Evolutionary conservation across 2,113 vertebrate genomes (phyloP).

Genomic region (Dendrocopos noguchii): DNA sequence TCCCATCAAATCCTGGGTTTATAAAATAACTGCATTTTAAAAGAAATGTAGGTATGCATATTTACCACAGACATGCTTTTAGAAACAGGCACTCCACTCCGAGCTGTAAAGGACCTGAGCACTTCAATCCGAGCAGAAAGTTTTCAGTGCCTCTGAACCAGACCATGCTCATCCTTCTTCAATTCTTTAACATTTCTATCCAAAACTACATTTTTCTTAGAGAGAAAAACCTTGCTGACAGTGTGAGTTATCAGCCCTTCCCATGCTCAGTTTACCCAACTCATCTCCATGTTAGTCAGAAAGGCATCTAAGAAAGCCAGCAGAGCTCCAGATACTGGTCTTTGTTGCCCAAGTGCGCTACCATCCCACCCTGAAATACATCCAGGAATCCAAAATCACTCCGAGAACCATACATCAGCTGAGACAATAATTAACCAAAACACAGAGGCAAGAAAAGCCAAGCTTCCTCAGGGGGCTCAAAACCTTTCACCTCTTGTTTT

Average conservation of each 20-base stretch:
- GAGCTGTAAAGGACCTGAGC: background rate
- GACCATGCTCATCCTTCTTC: background rate
- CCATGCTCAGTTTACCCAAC: background rate
- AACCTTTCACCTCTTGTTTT: background rate
- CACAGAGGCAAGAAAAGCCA: background rate
- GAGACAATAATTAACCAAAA: background rate
- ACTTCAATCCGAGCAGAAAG: background rate
- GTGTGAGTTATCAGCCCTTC: background rate
- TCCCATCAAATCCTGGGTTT: background rate
- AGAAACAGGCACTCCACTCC: background rate
- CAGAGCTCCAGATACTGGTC: background rate
- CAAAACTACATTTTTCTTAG: background rate
- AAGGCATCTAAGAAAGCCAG: background rate
- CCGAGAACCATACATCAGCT: background rate
- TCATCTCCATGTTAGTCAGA: background rate
- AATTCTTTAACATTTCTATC: background rate
- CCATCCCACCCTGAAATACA: background rate
- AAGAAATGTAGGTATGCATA: background rate
- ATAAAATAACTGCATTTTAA: background rate
- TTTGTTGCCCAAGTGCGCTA: background rate
- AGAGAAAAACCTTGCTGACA: background rate
- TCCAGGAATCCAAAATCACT: background rate
- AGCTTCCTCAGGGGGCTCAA: background rate
- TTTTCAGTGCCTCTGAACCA: background rate
- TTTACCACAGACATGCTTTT: background rate